Evolutionary conservation across 2,888 invertebrate species (phyloP).

Genomic region (Hipparchia sbordonii): DNA sequence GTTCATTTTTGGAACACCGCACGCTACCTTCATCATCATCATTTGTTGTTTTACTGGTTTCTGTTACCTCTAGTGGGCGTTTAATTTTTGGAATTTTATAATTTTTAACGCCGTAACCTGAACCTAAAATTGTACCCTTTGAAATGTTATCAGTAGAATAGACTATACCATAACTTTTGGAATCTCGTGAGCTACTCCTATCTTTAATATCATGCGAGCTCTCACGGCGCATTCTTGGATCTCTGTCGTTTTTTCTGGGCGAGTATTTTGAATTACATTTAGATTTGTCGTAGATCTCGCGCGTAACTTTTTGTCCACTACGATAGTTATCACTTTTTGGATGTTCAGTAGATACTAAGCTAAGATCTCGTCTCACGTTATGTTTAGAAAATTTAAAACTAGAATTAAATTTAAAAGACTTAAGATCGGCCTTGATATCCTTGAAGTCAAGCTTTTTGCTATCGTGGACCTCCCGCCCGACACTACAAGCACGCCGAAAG

Average conservation of each 20-base stretch:
- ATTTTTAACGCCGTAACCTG: conserved; percentile 73
- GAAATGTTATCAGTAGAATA: conserved; percentile 74
- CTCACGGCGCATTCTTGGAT: conserved; percentile 61
- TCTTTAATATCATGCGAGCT: conserved; percentile 41
- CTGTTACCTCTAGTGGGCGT: conserved; percentile 50
- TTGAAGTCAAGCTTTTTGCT: conserved; percentile 51
- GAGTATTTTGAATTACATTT: conserved; percentile 46
- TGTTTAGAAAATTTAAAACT: conserved; percentile 38
- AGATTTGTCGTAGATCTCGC: conserved; percentile 31
- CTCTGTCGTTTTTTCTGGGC: conserved; percentile 60
- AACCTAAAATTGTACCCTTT: conserved; percentile 64
- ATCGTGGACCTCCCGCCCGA: conserved; percentile 56
- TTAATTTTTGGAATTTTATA: conserved; percentile 79
- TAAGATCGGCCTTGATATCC: conserved; percentile 70
- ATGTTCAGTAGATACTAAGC: conserved; percentile 25
- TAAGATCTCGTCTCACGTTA: conserved; percentile 23
- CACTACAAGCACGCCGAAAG: conserved; percentile 64
- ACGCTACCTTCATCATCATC: conserved; percentile 18
- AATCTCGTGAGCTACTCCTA: conserved; percentile 41
- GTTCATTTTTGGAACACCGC: conserved; percentile 9
- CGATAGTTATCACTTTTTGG: conserved; percentile 27
- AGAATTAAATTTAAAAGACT: conserved; percentile 51
- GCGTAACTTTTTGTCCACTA: conserved; percentile 45
- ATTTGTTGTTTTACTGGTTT: conserved; percentile 30
- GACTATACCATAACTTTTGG: conserved; percentile 60